phyloP scores from a whole-genome alignment of 1,140 invertebrate species.

The Orussus abietinus region DNA sequence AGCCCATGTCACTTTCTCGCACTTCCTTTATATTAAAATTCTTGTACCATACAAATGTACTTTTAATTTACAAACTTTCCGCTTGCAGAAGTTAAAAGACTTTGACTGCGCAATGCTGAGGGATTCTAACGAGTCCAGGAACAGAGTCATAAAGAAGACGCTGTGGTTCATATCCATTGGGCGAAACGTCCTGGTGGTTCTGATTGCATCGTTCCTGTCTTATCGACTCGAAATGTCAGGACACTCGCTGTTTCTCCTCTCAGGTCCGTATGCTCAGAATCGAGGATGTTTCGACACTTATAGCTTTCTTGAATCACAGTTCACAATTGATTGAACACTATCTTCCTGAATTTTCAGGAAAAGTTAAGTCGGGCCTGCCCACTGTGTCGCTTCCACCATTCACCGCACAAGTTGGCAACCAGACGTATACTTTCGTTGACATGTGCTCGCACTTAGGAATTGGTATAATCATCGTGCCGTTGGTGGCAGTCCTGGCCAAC shows the following conservation, averaged over 20 bases:
- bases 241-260: constrained; percentile 51
- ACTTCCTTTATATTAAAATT: constrained; percentile 2
- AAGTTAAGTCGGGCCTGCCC: constrained; percentile 63
- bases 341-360: constrained; percentile 41
- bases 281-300: background rate
- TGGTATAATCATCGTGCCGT: constrained; percentile 66
- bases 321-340: background rate
- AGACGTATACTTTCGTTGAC: constrained; percentile 56
- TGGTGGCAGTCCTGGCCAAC: constrained; percentile 71
- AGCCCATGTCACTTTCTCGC: constrained; percentile 22
- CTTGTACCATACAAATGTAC: background rate
- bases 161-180: constrained; percentile 73
- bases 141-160: constrained; percentile 47
- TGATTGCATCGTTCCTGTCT: constrained; percentile 60
- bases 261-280: constrained; percentile 38
- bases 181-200: constrained; percentile 74
- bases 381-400: constrained; percentile 55
- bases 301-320: background rate
- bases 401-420: constrained; percentile 52
- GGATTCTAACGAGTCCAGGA: constrained; percentile 28
- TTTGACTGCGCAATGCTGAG: constrained; percentile 47
- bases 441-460: constrained; percentile 63
- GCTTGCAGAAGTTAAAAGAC: constrained; percentile 67
- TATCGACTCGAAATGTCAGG: constrained; percentile 39
- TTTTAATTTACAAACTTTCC: constrained; percentile 17